These are phyloP conservation scores for Heteromyza rotundicornis DNA, from an alignment of 2,888 invertebrate species.

Conservation along the genomic window DNA sequence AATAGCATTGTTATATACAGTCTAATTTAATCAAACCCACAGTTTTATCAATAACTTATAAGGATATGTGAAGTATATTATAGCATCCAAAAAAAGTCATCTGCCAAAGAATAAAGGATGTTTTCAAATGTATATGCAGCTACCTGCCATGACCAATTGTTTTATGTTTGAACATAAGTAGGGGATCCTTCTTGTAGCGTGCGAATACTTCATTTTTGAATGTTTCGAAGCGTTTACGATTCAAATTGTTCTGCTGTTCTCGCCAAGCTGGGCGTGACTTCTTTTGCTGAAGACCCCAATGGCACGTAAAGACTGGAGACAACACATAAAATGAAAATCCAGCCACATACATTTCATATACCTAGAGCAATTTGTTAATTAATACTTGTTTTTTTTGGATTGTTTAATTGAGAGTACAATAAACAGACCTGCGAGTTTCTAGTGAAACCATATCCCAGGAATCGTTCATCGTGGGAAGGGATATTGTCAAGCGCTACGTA, in stretches of 20 bases:
- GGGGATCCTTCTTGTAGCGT: slow-evolving; percentile 65
- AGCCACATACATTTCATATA: slow-evolving; percentile 90
- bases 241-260: slow-evolving; percentile 83
- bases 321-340: slow-evolving; percentile 88
- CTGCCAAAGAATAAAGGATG: too few species aligned
- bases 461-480: slow-evolving; percentile 86
- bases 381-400: too few species aligned
- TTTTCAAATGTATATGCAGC: too few species aligned
- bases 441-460: slow-evolving; percentile 90
- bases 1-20: too few species aligned
- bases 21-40: too few species aligned
- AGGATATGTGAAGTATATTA: too few species aligned
- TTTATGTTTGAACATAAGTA: slow-evolving; percentile 19
- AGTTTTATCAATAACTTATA: too few species aligned
- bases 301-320: slow-evolving; percentile 87
- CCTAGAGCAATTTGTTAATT: slow-evolving; percentile 69
- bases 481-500: slow-evolving; percentile 84
- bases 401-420: too few species aligned
- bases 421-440: slow-evolving; percentile 94
- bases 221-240: slow-evolving; percentile 80
- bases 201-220: slow-evolving; percentile 85
- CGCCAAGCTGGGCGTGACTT: slow-evolving; percentile 83
- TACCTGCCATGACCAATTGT: too few species aligned
- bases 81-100: too few species aligned
- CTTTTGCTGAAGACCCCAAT: slow-evolving; percentile 86